Base-by-base conservation (phyloP, 2,113 vertebrate genomes). In the Neopipo cinnamomea region DNA sequence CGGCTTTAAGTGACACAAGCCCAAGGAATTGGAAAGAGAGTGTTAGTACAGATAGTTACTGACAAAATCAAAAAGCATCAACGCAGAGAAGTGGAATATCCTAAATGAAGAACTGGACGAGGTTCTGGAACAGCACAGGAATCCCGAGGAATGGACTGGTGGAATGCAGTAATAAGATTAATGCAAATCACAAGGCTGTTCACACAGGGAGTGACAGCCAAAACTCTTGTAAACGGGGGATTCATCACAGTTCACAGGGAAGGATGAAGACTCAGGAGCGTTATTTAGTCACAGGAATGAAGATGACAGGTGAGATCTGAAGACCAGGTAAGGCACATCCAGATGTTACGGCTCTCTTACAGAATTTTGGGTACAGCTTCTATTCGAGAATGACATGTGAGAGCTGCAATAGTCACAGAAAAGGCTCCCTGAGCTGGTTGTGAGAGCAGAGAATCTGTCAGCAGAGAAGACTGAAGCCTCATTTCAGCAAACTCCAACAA, bases 101-200 rank as follows among this genome's bases (percentile, higher is more conserved):
- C 37, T 35, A 13, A 39, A 25, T 21, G 83, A 80, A 92, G 94
- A 68, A 14, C 11, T 8, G 23, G 92, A 37, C 63, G 74, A 90
- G 76, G 83, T 37, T 73, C 79, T 89, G 79, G 86, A 83, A 55
- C 44, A 79, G 53, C 82, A 23, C 65, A 59, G 82, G 62, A 59
- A 24, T 76, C 56, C 77, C 6, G 14, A 89, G 74, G 61, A 94
- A 77, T 5, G 47, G 89, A 27, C 81, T 66, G 39, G 16, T 59
- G 91, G 93, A 95, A 91, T 65, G 92, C 62, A 74, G 21, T 82
- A 88, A 91, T 78, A 17, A 89, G 92, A 94, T 79, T 78, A 95
- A 72, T 65, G 82, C 81, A 79, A 63, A 94, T 90, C 85, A 85
- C 81, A 85, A 63, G 81, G 85, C 70, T 75, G 74, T 30, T 84